A percentile compares a stretch with the other conserved stretches of the same genome.
These are phyloP conservation scores for Salvelinus fontinalis DNA, from an alignment of 2,113 vertebrate species.

Conservation along the genomic window DNA sequence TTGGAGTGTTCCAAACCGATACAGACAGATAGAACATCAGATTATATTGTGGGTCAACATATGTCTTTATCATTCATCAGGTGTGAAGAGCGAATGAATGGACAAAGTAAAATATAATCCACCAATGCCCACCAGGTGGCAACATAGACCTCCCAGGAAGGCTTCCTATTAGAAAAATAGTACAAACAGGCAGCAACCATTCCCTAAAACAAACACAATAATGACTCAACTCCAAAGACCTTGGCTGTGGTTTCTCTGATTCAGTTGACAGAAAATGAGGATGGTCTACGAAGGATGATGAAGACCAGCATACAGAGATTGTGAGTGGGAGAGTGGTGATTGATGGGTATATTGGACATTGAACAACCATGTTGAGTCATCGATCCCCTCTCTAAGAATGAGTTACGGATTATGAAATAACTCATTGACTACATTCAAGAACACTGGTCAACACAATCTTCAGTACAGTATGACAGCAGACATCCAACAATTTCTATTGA, in stretches of 20 bases:
- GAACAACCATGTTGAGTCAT: too few species aligned
- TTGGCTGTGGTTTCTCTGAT: not conserved
- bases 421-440: too few species aligned
- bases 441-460: too few species aligned
- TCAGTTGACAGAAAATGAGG: not conserved
- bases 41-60: not conserved
- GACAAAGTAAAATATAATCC: not conserved
- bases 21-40: not conserved
- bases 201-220: not conserved
- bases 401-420: too few species aligned
- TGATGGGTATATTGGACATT: too few species aligned
- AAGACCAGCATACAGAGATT: too few species aligned
- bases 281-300: not conserved
- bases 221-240: not conserved
- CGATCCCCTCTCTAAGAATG: too few species aligned
- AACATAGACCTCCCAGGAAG: constrained; percentile 37
- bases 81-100: not conserved
- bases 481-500: too few species aligned
- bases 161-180: too few species aligned
- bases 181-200: too few species aligned
- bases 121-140: constrained; percentile 60
- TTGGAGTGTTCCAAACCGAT: not conserved
- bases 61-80: not conserved
- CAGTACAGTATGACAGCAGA: too few species aligned
- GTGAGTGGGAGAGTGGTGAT: too few species aligned